Evolutionary conservation across 2,888 invertebrate genomes (phyloP).

Genomic region (Lepidocyrtoides sp.): DNA sequence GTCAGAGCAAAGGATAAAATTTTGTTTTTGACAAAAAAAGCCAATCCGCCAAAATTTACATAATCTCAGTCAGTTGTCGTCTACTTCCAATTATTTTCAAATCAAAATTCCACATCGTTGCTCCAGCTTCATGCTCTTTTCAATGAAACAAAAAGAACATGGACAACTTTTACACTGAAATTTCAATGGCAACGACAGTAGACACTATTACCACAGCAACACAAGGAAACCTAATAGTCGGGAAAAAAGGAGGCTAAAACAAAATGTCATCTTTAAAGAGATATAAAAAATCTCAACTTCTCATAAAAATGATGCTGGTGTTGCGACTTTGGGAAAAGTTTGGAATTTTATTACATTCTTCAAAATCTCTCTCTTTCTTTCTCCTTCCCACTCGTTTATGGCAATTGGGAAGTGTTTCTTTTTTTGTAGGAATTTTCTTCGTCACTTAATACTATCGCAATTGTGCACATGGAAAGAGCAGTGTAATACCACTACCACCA

Average conservation of each 20-base stretch:
- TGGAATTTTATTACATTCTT: slow-evolving; percentile 21
- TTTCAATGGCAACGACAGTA: too few species aligned
- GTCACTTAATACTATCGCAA: background rate
- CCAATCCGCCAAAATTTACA: too few species aligned
- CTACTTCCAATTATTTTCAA: too few species aligned
- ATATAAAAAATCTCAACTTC: slow-evolving; percentile 50
- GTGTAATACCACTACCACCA: background rate
- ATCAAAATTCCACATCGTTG: too few species aligned
- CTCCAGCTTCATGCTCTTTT: too few species aligned
- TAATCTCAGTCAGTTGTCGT: too few species aligned
- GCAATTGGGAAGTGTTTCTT: too few species aligned
- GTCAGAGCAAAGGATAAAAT: too few species aligned
- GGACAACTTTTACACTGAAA: too few species aligned
- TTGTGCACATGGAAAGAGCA: background rate
- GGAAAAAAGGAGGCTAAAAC: slow-evolving; percentile 27
- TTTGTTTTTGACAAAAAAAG: too few species aligned
- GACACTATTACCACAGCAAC: too few species aligned
- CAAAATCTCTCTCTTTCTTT: background rate
- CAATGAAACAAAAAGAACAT: too few species aligned
- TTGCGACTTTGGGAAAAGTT: slow-evolving; percentile 49
- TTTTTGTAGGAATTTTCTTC: background rate
- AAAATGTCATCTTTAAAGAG: slow-evolving; percentile 44
- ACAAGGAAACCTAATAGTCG: background rate
- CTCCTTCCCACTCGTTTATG: background rate
- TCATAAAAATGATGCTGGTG: slow-evolving; percentile 24